Evolutionary conservation across 2,113 vertebrate species (phyloP), one percentile per base, ranked within the genome.

Genomic region (Larimichthys crocea): DNA sequence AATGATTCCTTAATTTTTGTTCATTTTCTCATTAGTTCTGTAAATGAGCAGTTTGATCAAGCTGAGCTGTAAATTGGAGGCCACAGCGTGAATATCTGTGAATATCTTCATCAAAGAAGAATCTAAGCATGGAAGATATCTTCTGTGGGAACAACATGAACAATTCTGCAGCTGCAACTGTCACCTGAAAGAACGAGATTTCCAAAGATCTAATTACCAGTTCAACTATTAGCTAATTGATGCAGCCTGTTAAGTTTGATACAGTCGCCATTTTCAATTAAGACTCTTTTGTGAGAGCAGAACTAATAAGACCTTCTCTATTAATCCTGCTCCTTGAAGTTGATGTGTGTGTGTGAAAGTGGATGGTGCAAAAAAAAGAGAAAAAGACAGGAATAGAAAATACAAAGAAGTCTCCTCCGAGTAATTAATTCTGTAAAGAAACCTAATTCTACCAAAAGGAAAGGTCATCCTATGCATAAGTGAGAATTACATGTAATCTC

Each of bases 21-120:
- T 88, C 57, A 79, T 85, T 86, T 91, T 31, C 86, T 82, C 76
- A 86, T 90, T 88, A 91, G 74, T 67, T 65, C 67, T 72, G 86
- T 70, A 84, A 86, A 92, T 79, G 65, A 86, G 79, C 72, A 73
- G 73, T 86, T 87, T 84, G 76, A 86, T 83, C 65, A 64, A 80
- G 71, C 80, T 15, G 56, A 67, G 73, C 48, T 53, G 55, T 52
- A 74, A 71, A 82, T 76, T 66, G 69, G 73, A 74, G 46, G 66
- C 84, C 60, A 57, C 10, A n/a, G 72, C 2, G n/a, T 14, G 44
- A 56, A 82, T 72, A 52, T 84, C 79, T 2, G n/a, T 9, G 49
- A 48, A 82, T 72, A 52, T 84, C 79, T 85, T 76, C 61, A 85
- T 89, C 83, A 86, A 15, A 73, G 29, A 49, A 16, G 59, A 64